These are phyloP conservation scores for Cassiopea andromeda DNA, from an alignment of 30 jellyfish, hydroid and myxozoan genomes.

Conservation along the genomic window DNA sequence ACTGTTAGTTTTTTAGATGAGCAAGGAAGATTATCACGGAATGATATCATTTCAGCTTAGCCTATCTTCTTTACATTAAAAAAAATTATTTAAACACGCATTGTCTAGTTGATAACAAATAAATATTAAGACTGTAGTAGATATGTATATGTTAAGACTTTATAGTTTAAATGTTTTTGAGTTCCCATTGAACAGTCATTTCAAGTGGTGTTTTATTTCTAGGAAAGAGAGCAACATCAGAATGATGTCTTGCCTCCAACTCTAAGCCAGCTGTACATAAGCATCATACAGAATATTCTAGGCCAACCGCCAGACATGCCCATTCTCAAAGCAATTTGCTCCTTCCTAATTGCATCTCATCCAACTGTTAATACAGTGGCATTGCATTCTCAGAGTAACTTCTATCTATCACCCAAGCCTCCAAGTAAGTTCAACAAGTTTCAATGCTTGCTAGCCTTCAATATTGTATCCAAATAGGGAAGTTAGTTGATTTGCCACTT, in stretches of 20 bases:
- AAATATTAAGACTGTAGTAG: too few relatives aligned
- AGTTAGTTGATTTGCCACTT: too few relatives aligned
- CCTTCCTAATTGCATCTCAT: slow-evolving; percentile 90
- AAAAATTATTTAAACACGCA: too few relatives aligned
- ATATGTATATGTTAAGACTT: too few relatives aligned
- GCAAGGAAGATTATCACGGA: too few relatives aligned
- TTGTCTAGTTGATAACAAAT: too few relatives aligned
- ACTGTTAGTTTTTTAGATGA: too few relatives aligned
- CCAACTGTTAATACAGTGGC: slow-evolving; percentile 93
- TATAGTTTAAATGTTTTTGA: slow-evolving; percentile 1
- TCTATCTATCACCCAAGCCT: slow-evolving; percentile 77
- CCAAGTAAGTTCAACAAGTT: slow-evolving; percentile 42
- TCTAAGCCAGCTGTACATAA: slow-evolving; percentile 80
- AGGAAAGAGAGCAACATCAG: slow-evolving; percentile 94
- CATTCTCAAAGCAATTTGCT: slow-evolving; percentile 81
- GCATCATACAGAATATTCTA: slow-evolving; percentile 59
- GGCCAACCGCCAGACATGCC: slow-evolving; percentile 97
- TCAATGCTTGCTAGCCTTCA: too few relatives aligned
- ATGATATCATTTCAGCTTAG: too few relatives aligned
- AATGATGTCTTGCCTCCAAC: slow-evolving; percentile 62
- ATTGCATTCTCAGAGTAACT: slow-evolving; percentile 79
- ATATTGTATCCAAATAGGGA: too few relatives aligned
- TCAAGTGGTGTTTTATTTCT: neutral
- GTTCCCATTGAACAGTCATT: neutral
- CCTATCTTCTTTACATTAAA: too few relatives aligned